Conservation (phyloP, 2,888 invertebrate species). For the Automeris io region DNA sequence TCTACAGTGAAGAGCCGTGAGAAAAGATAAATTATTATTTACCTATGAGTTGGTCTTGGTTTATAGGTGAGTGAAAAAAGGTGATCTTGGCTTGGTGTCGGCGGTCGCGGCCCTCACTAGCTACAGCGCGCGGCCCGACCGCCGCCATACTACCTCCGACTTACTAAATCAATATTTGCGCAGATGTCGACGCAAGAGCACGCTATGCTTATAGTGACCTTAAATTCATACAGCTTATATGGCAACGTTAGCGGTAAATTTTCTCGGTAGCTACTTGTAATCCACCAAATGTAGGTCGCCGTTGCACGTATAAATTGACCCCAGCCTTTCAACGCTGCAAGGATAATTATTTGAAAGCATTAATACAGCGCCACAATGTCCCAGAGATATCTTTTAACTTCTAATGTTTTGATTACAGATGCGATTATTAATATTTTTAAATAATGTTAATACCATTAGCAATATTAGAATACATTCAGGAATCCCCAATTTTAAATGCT, state of each 20-base stretch:
- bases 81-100: constrained; percentile 26
- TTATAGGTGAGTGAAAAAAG: constrained; percentile 35
- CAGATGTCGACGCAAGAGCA: constrained; percentile 75
- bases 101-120: constrained; percentile 30
- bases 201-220: constrained; percentile 74
- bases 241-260: constrained; percentile 76
- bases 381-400: too few species aligned
- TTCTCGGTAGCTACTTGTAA: constrained; percentile 74
- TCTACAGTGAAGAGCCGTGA: constrained; percentile 19
- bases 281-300: constrained; percentile 74
- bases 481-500: too few species aligned
- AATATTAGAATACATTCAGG: too few species aligned
- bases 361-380: too few species aligned
- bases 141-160: constrained; percentile 62
- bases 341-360: constrained; percentile 61
- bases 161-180: constrained; percentile 77
- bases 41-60: constrained; percentile 35
- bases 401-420: too few species aligned
- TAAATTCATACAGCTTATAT: constrained; percentile 76
- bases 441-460: too few species aligned
- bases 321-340: constrained; percentile 48
- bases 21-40: constrained; percentile 34
- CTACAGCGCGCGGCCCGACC: constrained; percentile 29
- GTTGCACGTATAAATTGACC: constrained; percentile 70
- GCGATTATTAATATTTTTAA: too few species aligned